These are phyloP conservation scores for Colaptes auratus DNA, from an alignment of 2,113 vertebrate species.

Conservation along the genomic window DNA sequence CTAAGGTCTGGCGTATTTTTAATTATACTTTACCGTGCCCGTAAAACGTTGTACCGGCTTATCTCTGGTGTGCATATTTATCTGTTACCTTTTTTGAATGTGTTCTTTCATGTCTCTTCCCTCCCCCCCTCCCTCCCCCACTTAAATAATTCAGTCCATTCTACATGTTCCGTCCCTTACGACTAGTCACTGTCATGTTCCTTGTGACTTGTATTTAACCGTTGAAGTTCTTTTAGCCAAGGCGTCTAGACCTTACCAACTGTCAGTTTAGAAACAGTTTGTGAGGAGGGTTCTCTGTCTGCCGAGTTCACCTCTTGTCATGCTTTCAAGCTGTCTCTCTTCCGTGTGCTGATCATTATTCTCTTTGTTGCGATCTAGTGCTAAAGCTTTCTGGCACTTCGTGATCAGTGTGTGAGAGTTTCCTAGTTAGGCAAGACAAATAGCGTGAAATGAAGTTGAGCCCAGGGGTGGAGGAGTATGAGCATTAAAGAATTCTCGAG, in stretches of 20 bases:
- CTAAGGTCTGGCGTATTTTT: not conserved
- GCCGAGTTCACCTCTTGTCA: not conserved
- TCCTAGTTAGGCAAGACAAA: not conserved
- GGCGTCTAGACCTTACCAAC: not conserved
- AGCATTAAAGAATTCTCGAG: not conserved
- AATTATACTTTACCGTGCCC: accelerated
- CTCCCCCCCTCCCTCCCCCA: accelerated
- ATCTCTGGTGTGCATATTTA: not conserved
- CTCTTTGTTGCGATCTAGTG: not conserved
- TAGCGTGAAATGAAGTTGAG: no score
- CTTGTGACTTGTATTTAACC: not conserved
- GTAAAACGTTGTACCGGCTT: accelerated
- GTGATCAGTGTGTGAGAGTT: not conserved
- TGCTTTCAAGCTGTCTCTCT: not conserved
- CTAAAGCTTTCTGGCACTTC: not conserved
- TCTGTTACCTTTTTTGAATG: not conserved
- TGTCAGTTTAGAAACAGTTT: not conserved
- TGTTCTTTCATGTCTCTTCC: not conserved
- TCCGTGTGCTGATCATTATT: not conserved
- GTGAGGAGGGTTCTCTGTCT: not conserved
- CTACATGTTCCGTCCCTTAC: not conserved
- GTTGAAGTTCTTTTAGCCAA: not conserved
- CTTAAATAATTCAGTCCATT: not conserved
- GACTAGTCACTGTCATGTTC: not conserved
- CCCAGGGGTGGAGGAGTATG: no score